phyloP scores from a whole-genome alignment of 2,113 vertebrate species.

The Siniperca knerii region DNA sequence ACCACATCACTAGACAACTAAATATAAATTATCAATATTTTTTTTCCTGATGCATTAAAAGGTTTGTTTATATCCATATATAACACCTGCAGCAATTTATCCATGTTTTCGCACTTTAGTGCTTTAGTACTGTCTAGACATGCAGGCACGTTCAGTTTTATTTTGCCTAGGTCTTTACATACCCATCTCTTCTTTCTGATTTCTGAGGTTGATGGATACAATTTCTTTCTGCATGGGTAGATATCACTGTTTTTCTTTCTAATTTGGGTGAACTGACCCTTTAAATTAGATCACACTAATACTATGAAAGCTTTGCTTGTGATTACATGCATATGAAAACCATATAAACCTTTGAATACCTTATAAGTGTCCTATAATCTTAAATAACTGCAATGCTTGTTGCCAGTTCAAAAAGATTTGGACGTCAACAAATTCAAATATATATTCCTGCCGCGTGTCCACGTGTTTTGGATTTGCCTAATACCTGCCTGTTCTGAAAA shows the following conservation, averaged over 20 bases:
- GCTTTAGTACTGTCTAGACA: neutral
- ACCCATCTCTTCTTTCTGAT: neutral
- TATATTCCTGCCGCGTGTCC: constrained; percentile 4
- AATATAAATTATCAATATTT: too few species aligned
- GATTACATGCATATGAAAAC: neutral
- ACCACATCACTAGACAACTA: neutral
- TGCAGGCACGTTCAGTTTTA: neutral
- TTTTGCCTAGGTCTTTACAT: neutral
- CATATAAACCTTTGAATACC: neutral
- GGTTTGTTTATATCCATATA: neutral
- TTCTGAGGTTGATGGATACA: neutral
- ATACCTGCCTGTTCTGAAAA: constrained; percentile 59
- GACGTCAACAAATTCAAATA: constrained; percentile 24
- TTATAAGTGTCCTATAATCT: neutral
- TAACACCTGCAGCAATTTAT: neutral
- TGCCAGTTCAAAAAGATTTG: constrained; percentile 10
- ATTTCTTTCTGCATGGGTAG: neutral
- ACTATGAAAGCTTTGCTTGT: neutral
- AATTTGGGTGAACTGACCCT: neutral
- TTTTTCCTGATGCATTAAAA: neutral
- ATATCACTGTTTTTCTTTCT: too few species aligned
- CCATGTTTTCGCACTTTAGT: neutral
- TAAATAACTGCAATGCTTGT: neutral
- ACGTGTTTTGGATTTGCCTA: constrained; percentile 26
- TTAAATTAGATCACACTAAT: neutral